phyloP scores from a whole-genome alignment of 2,113 vertebrate genomes.

The Collichthys lucidus region DNA sequence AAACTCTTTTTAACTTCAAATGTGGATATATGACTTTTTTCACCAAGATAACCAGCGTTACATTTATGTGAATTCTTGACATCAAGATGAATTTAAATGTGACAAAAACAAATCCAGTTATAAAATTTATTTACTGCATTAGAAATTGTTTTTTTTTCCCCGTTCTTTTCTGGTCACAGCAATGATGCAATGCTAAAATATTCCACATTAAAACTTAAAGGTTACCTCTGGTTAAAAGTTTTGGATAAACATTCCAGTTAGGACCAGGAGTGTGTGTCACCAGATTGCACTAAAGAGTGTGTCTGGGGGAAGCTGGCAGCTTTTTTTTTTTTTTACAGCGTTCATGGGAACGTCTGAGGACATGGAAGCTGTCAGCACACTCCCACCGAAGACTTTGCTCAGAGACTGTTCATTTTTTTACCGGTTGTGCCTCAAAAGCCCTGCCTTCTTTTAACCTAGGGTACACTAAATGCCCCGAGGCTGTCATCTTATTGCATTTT shows the following conservation, averaged over 20 bases:
- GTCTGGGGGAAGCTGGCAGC: slow-evolving; percentile 8
- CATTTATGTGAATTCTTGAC: not conserved
- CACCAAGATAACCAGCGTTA: not conserved
- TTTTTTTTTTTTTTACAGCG: slow-evolving; percentile 3
- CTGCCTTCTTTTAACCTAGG: slow-evolving; percentile 57
- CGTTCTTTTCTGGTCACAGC: no score
- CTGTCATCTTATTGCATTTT: slow-evolving; percentile 75
- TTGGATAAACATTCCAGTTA: not conserved
- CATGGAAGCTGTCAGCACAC: slow-evolving; percentile 64
- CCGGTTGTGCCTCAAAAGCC: slow-evolving; percentile 39
- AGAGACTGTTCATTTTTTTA: slow-evolving; percentile 43
- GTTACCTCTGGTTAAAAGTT: not conserved
- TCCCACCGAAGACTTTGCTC: slow-evolving; percentile 41
- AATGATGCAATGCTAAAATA: not conserved
- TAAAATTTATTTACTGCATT: not conserved
- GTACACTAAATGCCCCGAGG: slow-evolving; percentile 46
- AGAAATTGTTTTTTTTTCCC: no score
- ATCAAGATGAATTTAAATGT: not conserved
- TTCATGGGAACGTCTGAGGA: slow-evolving; percentile 48
- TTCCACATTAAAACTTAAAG: not conserved
- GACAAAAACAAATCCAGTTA: not conserved
- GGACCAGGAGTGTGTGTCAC: slow-evolving; percentile 2
- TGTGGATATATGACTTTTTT: not conserved
- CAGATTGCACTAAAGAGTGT: not conserved
- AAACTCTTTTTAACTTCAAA: not conserved